These are phyloP conservation scores for Ostrea denselamellosa DNA, from an alignment of 1,140 invertebrate genomes.

Conservation along the genomic window DNA sequence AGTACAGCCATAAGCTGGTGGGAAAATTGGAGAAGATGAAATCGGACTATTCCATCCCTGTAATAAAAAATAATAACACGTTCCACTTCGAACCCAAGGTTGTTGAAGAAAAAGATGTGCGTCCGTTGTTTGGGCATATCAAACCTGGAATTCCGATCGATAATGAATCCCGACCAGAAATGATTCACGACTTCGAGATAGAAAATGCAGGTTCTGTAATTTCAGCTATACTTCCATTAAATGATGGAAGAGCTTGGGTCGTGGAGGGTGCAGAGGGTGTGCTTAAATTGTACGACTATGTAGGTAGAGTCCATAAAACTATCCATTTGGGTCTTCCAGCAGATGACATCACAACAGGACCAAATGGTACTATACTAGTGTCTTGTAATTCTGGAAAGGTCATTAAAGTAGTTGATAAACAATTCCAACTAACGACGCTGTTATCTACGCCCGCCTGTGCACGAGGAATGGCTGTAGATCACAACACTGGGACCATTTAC, in stretches of 20 bases:
- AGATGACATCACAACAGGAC: slow-evolving; percentile 44
- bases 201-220: slow-evolving; percentile 30
- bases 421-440: slow-evolving; percentile 18
- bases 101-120: slow-evolving; percentile 41
- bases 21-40: slow-evolving; percentile 41
- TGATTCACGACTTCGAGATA: slow-evolving; percentile 30
- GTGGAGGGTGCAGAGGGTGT: slow-evolving; percentile 46
- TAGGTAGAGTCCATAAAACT: slow-evolving; percentile 46
- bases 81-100: slow-evolving; percentile 35
- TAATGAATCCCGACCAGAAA: neutral
- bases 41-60: neutral
- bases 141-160: slow-evolving; percentile 17
- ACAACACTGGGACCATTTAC: slow-evolving; percentile 12
- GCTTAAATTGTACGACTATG: slow-evolving; percentile 46
- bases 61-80: neutral
- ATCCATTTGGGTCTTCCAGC: slow-evolving; percentile 38
- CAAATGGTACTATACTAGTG: slow-evolving; percentile 36
- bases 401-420: slow-evolving; percentile 42
- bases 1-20: neutral
- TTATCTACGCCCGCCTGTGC: slow-evolving; percentile 43
- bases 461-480: slow-evolving; percentile 49
- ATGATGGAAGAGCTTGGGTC: slow-evolving; percentile 51
- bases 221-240: slow-evolving; percentile 43
- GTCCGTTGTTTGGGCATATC: slow-evolving; percentile 40
- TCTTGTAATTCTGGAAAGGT: slow-evolving; percentile 52